Conservation (phyloP, 2,113 vertebrate species). For the Rhizomys pruinosus region DNA sequence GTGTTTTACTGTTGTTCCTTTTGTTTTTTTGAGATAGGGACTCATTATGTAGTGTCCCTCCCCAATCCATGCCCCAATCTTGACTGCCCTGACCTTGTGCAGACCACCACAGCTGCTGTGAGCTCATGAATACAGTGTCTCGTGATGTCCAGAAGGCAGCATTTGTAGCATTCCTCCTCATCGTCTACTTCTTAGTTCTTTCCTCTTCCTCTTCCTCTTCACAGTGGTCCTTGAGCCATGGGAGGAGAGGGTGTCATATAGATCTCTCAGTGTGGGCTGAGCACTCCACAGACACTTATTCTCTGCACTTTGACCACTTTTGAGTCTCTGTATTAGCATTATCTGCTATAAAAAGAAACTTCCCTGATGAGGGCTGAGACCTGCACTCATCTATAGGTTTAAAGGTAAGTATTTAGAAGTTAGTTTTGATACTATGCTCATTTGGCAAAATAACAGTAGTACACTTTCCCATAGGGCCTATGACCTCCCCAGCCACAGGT, state of each 20-base stretch:
- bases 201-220: not conserved
- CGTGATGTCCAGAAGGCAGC: not conserved
- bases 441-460: too few species aligned
- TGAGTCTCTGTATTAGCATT: not conserved
- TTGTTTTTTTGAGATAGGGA: too few species aligned
- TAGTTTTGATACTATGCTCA: not conserved
- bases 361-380: not conserved
- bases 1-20: too few species aligned
- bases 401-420: not conserved
- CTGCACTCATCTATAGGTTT: not conserved
- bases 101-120: not conserved
- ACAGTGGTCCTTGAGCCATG: not conserved
- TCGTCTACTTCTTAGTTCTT: not conserved
- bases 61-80: not conserved
- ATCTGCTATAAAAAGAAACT: not conserved
- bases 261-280: not conserved
- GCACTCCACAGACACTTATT: not conserved
- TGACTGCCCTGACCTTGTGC: not conserved
- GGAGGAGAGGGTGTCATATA: not conserved
- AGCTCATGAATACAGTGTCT: not conserved
- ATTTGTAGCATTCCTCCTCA: not conserved
- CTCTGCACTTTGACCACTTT: not conserved
- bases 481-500: not conserved
- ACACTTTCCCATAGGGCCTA: not conserved
- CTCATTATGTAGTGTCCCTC: not conserved